Conservation (phyloP, 1,140 invertebrate species). For the Dinoponera quadriceps region DNA sequence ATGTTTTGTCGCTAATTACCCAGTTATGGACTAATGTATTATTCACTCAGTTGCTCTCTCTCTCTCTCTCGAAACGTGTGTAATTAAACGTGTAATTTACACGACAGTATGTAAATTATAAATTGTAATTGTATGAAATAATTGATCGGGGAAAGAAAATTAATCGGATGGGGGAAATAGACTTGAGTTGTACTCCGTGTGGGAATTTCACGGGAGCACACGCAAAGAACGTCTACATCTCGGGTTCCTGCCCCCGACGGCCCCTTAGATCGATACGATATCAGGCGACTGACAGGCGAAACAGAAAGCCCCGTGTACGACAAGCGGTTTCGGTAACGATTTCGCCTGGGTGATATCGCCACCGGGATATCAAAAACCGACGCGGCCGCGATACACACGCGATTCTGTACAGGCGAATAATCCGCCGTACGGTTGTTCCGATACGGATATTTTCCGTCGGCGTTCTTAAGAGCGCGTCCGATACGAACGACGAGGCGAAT, state of each 20-base stretch:
- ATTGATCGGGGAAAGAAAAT: neutral
- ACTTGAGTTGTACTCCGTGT: neutral
- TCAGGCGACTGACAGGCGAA: constrained; percentile 70
- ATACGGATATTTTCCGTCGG: constrained; percentile 12
- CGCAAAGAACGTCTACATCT: neutral
- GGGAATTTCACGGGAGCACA: neutral
- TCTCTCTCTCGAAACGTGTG: too few relatives aligned
- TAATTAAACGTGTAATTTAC: too few relatives aligned
- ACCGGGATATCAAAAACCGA: constrained; percentile 78
- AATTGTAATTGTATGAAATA: too few relatives aligned
- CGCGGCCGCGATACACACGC: constrained; percentile 32
- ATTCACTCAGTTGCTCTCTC: neutral
- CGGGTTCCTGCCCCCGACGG: constrained; percentile 31
- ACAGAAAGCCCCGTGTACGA: constrained; percentile 74
- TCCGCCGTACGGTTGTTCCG: neutral
- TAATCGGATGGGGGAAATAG: neutral
- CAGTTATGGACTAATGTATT: neutral
- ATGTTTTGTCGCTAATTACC: constrained; percentile 21
- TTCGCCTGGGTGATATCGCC: constrained; percentile 80
- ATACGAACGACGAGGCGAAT: neutral
- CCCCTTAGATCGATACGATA: constrained; percentile 78
- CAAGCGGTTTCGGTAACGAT: constrained; percentile 83
- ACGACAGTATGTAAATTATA: too few relatives aligned
- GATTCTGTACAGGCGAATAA: constrained; percentile 17
- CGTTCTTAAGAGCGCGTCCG: too few relatives aligned